Conservation (phyloP, 2,113 vertebrate genomes). For the Puma concolor region DNA sequence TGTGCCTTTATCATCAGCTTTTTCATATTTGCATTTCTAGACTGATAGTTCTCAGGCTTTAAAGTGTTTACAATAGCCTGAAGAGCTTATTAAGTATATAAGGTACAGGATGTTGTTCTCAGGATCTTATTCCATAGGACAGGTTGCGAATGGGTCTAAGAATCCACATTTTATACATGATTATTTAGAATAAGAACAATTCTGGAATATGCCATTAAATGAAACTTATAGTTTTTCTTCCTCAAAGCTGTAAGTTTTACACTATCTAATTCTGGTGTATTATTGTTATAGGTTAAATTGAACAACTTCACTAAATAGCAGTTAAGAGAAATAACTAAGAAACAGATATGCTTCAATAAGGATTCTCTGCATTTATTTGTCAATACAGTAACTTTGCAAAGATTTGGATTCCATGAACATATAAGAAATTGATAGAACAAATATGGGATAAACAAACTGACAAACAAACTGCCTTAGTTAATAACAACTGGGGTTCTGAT, state of each 20-base stretch:
- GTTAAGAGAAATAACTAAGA: background rate
- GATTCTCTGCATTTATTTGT: background rate
- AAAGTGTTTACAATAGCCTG: background rate
- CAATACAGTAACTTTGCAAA: background rate
- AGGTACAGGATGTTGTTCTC: accelerated
- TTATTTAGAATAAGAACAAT: background rate
- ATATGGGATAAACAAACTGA: background rate
- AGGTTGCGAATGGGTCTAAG: background rate
- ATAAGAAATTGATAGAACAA: background rate
- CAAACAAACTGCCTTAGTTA: background rate
- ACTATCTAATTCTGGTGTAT: background rate
- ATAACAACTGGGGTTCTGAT: background rate
- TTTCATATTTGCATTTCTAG: background rate
- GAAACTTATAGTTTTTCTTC: background rate
- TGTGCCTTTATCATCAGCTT: background rate
- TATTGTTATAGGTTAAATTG: background rate
- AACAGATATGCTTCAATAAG: background rate
- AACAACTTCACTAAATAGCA: background rate
- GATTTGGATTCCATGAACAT: background rate
- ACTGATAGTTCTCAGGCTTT: background rate
- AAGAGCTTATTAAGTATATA: background rate
- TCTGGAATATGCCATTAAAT: background rate
- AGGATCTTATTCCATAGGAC: background rate
- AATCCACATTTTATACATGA: background rate
- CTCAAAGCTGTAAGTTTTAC: background rate